Percentiles rank a stretch among this genome's conserved stretches.
Conservation (phyloP, 2,888 invertebrate species). For the Hypomecis atomaria region DNA sequence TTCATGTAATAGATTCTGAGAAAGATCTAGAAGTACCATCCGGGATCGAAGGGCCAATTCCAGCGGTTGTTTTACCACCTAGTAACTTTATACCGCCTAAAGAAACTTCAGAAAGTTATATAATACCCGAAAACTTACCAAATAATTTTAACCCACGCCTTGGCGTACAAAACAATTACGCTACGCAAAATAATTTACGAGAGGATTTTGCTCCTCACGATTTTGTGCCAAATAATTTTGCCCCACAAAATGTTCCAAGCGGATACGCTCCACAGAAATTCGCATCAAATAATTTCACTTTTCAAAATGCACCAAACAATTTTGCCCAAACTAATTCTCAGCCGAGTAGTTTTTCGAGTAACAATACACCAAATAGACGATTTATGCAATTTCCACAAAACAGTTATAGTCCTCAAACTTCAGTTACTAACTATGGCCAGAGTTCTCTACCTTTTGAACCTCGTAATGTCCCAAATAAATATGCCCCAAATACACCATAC, state of each 20-base stretch:
- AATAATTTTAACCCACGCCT: neutral
- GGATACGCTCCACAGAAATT: neutral
- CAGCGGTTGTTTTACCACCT: constrained; percentile 70
- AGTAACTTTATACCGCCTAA: constrained; percentile 46
- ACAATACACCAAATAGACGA: neutral
- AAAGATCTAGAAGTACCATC: constrained; percentile 78
- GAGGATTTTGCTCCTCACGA: constrained; percentile 3
- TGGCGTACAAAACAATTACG: neutral
- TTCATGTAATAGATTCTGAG: constrained; percentile 75
- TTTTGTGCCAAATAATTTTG: neutral
- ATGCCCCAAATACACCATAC: neutral
- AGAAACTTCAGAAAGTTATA: constrained; percentile 15
- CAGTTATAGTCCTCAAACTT: neutral
- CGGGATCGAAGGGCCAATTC: constrained; percentile 76
- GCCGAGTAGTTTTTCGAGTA: neutral
- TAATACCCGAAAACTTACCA: constrained; percentile 9
- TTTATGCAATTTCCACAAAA: neutral
- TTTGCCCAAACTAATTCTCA: neutral
- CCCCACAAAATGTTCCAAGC: neutral
- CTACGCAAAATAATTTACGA: neutral
- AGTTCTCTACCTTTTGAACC: neutral
- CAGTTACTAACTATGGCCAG: neutral
- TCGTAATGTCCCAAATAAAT: neutral
- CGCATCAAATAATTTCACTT: neutral
- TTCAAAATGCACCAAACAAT: neutral